Base-by-base conservation (phyloP, 2,888 invertebrate genomes). In the Trichacis sp. region DNA sequence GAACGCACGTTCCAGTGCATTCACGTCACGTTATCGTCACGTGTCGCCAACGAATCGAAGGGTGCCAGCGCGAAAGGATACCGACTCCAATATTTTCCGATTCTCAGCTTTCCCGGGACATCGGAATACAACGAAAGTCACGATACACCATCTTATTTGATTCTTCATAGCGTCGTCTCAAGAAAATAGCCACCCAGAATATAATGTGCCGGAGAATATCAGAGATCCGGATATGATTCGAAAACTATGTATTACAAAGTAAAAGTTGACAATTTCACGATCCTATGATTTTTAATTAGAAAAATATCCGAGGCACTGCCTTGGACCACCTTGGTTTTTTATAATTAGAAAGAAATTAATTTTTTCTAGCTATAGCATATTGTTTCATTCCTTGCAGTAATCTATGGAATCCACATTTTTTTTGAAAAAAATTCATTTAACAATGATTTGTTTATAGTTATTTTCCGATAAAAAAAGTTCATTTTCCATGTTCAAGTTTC, bases 21-120 rank as follows among this genome's bases (percentile, higher is more conserved):
- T 74, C 74, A 68, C 73, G 76, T 78, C 77, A 77, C 77, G 74
- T 77, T 76, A 79, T 77, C 72, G 72, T 78, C 78, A 77, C 73
- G 72, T 75, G 75, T 74, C 74, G 68, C 69, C 69, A 57, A n/a
- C 33, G 71, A 73, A 73, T 68, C 67, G 66, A 62, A 62, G 54
- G 55, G 50, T 55, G 50, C 58, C 47, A 58, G 36, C 49, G 33
- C 45, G 43, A 19, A 50, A 66, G 54, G 65, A 65, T 60, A 60
- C 65, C 45, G 57, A 57, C 57, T 65, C 38, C 33, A 30, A 50
- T 58, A 57, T 54, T 61, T 61, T 66, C 60, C 19, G 60, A 42
- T 50, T 61, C 57, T 58, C 55, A 66, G 56, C 51, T 43, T 11
- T 17, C 18, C 38, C 30, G 6, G 46, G 48, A 47, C 46, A 46